Evolutionary conservation across 2,113 vertebrate genomes (phyloP), one percentile per base, ranked within the genome.

Genomic region (Acanthochromis polyacanthus): DNA sequence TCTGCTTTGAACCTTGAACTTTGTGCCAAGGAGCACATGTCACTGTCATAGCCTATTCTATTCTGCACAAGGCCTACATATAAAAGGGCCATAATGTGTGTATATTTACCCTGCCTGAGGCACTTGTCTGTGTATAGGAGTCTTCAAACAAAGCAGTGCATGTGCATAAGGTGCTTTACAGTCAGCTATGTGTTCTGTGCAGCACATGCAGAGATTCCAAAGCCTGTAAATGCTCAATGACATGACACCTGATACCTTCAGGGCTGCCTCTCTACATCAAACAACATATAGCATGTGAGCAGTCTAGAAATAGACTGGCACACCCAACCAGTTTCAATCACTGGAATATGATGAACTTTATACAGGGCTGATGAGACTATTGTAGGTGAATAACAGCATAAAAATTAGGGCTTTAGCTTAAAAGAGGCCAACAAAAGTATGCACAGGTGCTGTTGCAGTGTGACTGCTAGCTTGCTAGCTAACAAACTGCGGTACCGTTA

Each of bases 1-100:
- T 75, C 57, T 51, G 56, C 60, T 71, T 67, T 85, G 86, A 90
- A 72, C 78, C 61, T 84, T 91, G 69, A 86, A 78, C 85, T 63
- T 45, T 40, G 25, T 71, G 61, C 64, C 55, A 40, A n/a, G 30
- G 15, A 45, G 6, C 16, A 71, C 45, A 73, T 22, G 12, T 59
- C 32, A 52, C 0, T 36, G 48, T 58, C 61, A 75, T 20, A 11
- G 10, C 1, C 32, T 19, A 19, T 25, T 51, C 23, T 50, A 11
- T 55, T 51, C 32, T 45, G 20, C 32, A 52, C 12, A 58, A 16
- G 10, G 30, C 40, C 36, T 16, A 8, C 15, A 45, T 17, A 20
- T 0, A 28, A 1, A 22, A 10, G 17, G 22, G 10, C 12, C 68
- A 17, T 6, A 10, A 10, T 51, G 25, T 19, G 6, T 20, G 17